Percentiles rank a stretch among this genome's conserved stretches.
Conservation (phyloP, 2,888 invertebrate species). For the Conchocele bisecta region DNA sequence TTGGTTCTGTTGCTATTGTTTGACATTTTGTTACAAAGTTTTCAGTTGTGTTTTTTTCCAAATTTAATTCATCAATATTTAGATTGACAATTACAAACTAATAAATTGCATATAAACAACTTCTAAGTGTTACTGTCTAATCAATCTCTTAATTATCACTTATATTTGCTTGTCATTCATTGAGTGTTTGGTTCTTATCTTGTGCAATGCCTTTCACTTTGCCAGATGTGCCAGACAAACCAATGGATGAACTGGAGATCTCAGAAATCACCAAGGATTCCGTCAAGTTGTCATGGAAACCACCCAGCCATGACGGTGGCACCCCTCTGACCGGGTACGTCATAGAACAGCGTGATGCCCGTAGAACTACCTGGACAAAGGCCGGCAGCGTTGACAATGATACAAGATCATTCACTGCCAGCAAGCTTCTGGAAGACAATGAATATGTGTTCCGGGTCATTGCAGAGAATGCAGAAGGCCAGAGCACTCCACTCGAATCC, state of each 20-base stretch:
- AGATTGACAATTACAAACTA: too few relatives aligned
- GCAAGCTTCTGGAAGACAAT: slow-evolving; percentile 86
- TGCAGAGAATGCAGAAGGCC: slow-evolving; percentile 79
- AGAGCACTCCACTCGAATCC: slow-evolving; percentile 69
- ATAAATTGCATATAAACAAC: too few relatives aligned
- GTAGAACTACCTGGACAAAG: slow-evolving; percentile 92
- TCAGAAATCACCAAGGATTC: slow-evolving; percentile 70
- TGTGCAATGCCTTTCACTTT: too few relatives aligned
- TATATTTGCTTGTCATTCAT: too few relatives aligned
- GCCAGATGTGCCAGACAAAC: slow-evolving; percentile 77
- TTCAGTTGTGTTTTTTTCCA: too few relatives aligned
- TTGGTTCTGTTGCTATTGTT: too few relatives aligned
- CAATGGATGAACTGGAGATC: slow-evolving; percentile 71
- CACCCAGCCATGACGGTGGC: slow-evolving; percentile 80
- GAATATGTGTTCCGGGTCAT: slow-evolving; percentile 79
- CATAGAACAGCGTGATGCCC: slow-evolving; percentile 88
- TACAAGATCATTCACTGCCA: slow-evolving; percentile 66
- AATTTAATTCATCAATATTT: too few relatives aligned
- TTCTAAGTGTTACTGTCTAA: too few relatives aligned
- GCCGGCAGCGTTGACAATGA: slow-evolving; percentile 64
- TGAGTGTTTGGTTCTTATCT: too few relatives aligned
- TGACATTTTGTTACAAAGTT: too few relatives aligned
- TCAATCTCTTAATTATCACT: too few relatives aligned
- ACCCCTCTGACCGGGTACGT: slow-evolving; percentile 74
- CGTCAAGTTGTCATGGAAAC: slow-evolving; percentile 77